Evolutionary conservation across 2,888 invertebrate genomes (phyloP).

Genomic region (Oeneis ivallda): DNA sequence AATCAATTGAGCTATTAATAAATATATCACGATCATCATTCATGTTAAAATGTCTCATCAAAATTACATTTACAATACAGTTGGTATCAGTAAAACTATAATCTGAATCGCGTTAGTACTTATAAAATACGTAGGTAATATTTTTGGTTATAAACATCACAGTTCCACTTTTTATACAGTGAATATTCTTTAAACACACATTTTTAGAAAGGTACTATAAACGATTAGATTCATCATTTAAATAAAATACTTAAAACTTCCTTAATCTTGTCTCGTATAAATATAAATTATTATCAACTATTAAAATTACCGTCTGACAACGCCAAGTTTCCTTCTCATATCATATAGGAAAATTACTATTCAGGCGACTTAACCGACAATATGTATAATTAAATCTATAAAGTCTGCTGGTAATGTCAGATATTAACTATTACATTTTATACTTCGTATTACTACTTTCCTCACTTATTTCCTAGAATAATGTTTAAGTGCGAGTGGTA

Average conservation of each 20-base stretch:
- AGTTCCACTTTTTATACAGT: constrained; percentile 37
- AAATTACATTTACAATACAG: constrained; percentile 7
- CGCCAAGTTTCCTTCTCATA: constrained; percentile 28
- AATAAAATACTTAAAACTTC: constrained; percentile 7
- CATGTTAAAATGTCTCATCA: constrained; percentile 8
- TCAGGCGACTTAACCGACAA: constrained; percentile 26
- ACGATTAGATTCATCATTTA: constrained; percentile 21
- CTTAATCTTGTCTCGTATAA: neutral
- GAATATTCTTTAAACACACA: constrained; percentile 30
- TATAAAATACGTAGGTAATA: constrained; percentile 33
- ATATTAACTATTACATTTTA: constrained; percentile 17
- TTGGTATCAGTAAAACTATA: constrained; percentile 16
- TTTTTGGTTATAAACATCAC: constrained; percentile 50
- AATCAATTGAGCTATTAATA: constrained; percentile 17
- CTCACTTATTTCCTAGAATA: constrained; percentile 5
- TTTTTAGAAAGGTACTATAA: constrained; percentile 18
- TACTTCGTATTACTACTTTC: neutral
- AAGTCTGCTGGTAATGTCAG: constrained; percentile 29
- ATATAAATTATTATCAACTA: neutral
- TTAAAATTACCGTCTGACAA: constrained; percentile 12
- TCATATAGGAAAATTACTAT: constrained; percentile 30
- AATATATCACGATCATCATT: neutral
- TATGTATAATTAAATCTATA: constrained; percentile 23
- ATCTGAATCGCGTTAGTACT: constrained; percentile 30
- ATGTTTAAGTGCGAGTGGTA: constrained; percentile 41